Evolutionary conservation across 1,140 invertebrate genomes (phyloP), one percentile per base, ranked within the genome.

Genomic region (Macrosteles quadrilineatus): DNA sequence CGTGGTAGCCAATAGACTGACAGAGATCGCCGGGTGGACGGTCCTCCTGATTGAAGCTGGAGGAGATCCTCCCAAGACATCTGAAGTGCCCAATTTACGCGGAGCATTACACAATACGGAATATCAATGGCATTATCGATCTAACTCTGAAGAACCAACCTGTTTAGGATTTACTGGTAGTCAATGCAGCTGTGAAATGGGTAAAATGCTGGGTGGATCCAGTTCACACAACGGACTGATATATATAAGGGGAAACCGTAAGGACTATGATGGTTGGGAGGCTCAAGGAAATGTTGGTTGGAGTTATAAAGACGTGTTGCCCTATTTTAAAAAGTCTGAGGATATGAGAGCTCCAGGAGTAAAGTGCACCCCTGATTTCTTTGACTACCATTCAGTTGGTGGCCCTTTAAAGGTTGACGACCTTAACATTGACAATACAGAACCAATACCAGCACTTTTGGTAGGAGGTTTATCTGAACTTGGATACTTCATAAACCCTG

Each of bases 51-150:
- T n/a, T n/a, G n/a, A n/a, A n/a, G n/a, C n/a, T n/a, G n/a, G 95
- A 1, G 91, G 90, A 2, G 91, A 95, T 74, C 95, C 96, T 77
- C 94, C 93, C 78, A 90, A 93, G 78, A 90, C 95, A 55, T 90
- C 90, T 0, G 91, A 94, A 76, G 91, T 96, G 23, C 94, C 93
- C 9, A 91, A 91, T 40, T 76, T 95, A 72, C 90, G 93, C 0
- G 92, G 90, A 0, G 94, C 93, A 76, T 80, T 96, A n/a, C 93
- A 96, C 79, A 80, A 94, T 63, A 91, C 90, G 64, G 90, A 92
- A 76, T 79, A 95, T 68, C 94, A 97, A 78, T 97, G 94, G 93
- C 86, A 89, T 68, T 96, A 95, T 79, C 92, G 92, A 80, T n/a
- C n/a, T n/a, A n/a, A n/a, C n/a, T n/a, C n/a, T n/a, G n/a, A n/a